Base-by-base conservation (phyloP, 2,888 invertebrate species). In the Sturmia bella region DNA sequence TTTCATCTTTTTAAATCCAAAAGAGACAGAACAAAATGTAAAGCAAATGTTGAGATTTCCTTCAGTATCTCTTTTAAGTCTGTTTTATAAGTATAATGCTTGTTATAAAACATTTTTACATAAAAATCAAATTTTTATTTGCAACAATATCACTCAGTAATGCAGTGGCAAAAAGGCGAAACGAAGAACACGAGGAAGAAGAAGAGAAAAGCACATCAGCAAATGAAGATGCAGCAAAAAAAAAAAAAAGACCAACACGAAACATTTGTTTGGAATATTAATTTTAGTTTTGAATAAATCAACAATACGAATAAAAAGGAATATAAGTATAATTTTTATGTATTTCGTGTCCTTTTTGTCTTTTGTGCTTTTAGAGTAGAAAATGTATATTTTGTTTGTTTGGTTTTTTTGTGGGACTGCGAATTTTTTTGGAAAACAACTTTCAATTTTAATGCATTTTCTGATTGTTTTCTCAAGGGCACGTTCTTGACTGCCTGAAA, bases 181-280 rank as follows among this genome's bases (percentile, higher is more conserved):
- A 54, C 0, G 4, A 24, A 54, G 0, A 32, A 48, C 27, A 45
- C 3, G 13, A n/a, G n/a, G n/a, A n/a, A n/a, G n/a, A n/a, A 43
- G 13, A 21, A 59, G 6, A n/a, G n/a, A n/a, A 17, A 61, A 17
- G 4, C 52, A 41, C 24, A 39, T 41, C 54, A 41, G 11, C 17
- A 54, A 52, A n/a, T 48, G 39, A 57, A 70, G 11, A 59, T 70
- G 59, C 50, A 50, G 21, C 17, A 27, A 37, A 57, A 19, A 39
- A 43, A 17, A 17, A 15, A 19, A 41, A 45, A 9, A 27, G 7
- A 32, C 13, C 43, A 63, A 41, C 52, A 52, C 52, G 56, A 45
- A 73, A 54, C 45, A 74, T 64, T 74, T 74, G 63, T 43, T 63
- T 74, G 63, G 54, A 74, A 64, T 74, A 64, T 74, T 74, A 74